Base-by-base conservation (phyloP, 1,140 invertebrate species). In the Hycleus phaleratus region DNA sequence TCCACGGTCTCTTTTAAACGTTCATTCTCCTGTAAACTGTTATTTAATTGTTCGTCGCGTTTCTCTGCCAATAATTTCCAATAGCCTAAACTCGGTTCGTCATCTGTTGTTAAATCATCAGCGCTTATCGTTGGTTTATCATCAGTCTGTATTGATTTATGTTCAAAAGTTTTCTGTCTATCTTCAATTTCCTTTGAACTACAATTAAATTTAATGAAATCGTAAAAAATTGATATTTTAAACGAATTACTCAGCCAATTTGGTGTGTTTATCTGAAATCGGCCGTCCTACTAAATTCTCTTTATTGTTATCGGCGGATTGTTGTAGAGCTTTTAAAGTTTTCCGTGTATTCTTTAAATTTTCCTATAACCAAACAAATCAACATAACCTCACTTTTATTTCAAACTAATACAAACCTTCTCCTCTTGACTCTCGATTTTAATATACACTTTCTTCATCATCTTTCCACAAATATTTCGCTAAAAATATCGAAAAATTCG, bases 51-150 rank as follows among this genome's bases (percentile, higher is more conserved):
- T 73, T 77, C 77, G 67, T 81, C 74, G 26, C 84, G 76, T 56
- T 80, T 82, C 71, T 85, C 84, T 51, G 84, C 83, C 48, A 86
- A 62, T 39, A 79, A 72, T 75, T 84, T 67, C 85, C 85, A 88
- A 68, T 87, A 87, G 60, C 81, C 80, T 65, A 81, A 79, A 60
- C 83, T 85, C 24, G 84, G 80, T 51, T 78, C 76, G 61, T 82
- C 79, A 60, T 80, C 78, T 46, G 79, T 79, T 4, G 79, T 84
- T n/a, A 86, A 73, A 69, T 86, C 84, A 62, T 82, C 75, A 18
- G 71, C 74, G 56, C 75, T 73, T 40, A 83, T 75, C 60, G 78
- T 75, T 71, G 74, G 58, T 78, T 74, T 32, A 38, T 76, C 71
- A 49, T 75, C 77, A 26, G 81, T 81, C 73, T 85, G 83, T 3